A percentile compares a stretch with the other conserved stretches of the same genome.
Evolutionary conservation across 2,113 vertebrate genomes (phyloP).

Genomic region (Campylomormyrus tamandua): DNA sequence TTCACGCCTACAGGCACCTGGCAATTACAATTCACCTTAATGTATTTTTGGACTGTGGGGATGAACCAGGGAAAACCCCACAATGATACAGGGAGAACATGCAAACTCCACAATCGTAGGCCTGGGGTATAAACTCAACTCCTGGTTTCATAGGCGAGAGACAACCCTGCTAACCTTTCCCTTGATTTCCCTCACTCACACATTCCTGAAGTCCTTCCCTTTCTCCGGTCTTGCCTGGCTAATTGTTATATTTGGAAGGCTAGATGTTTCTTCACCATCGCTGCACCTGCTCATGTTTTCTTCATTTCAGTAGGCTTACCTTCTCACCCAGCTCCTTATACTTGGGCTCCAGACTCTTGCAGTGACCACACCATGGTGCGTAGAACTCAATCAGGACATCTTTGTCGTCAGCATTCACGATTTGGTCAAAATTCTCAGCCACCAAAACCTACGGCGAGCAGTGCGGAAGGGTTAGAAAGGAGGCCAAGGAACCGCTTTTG

Average conservation of each 20-base stretch:
- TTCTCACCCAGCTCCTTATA: conserved; percentile 92
- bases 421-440: conserved; percentile 92
- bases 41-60: not conserved
- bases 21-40: not conserved
- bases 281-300: not conserved
- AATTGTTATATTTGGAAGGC: not conserved
- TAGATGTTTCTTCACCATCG: not conserved
- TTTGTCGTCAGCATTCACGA: conserved; percentile 88
- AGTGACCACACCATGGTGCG: conserved; percentile 96
- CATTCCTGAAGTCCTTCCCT: not conserved
- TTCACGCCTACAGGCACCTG: not conserved
- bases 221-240: not conserved
- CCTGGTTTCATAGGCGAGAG: not conserved
- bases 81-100: not conserved
- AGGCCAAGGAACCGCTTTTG: not conserved
- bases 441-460: conserved; percentile 71
- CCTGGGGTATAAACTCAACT: not conserved
- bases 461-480: not conserved
- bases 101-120: not conserved
- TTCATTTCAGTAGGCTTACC: conserved; percentile 49
- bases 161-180: not conserved
- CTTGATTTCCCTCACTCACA: not conserved
- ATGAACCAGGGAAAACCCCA: not conserved
- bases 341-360: conserved; percentile 96
- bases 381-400: conserved; percentile 97